phyloP scores from a whole-genome alignment of 2,797 vertebrate genomes.

The Coranthus polyacanthus region DNA sequence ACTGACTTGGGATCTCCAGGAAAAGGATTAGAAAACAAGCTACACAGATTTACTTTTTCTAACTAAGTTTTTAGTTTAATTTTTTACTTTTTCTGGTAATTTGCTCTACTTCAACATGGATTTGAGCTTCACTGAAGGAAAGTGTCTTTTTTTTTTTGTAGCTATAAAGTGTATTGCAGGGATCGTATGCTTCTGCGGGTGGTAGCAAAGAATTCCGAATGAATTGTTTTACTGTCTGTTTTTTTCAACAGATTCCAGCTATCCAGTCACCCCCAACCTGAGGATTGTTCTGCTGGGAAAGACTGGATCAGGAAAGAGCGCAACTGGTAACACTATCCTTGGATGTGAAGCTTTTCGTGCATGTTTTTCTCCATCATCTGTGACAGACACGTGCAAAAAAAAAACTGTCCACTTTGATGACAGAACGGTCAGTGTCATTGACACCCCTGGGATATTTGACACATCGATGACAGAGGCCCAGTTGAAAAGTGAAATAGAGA shows the following conservation, averaged over 20 bases:
- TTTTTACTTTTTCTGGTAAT: background rate
- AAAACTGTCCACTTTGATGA: background rate
- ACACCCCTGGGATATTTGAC: conserved; percentile 75
- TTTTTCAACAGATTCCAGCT: conserved; percentile 18
- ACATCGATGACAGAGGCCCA: conserved; percentile 3
- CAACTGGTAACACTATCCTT: conserved; percentile 73
- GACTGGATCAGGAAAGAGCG: conserved; percentile 75
- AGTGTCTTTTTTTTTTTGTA: conserved; percentile 14
- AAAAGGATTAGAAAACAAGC: background rate
- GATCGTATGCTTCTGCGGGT: background rate
- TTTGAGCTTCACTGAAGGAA: conserved; percentile 1
- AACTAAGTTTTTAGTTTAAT: background rate
- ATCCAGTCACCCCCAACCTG: conserved; percentile 12
- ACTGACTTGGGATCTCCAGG: background rate
- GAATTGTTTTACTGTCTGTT: background rate
- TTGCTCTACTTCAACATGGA: conserved; percentile 23
- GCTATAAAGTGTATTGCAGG: background rate
- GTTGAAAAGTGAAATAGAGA: conserved; percentile 55
- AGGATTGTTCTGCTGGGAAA: conserved; percentile 75
- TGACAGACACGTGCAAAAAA: conserved; percentile 45
- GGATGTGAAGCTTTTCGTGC: conserved; percentile 17
- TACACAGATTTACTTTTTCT: background rate
- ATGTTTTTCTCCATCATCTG: conserved; percentile 32
- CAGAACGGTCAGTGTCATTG: conserved; percentile 52
- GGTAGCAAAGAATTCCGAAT: background rate